Evolutionary conservation across 2,113 vertebrate species (phyloP).

Genomic region (Dolichotis patagonum): DNA sequence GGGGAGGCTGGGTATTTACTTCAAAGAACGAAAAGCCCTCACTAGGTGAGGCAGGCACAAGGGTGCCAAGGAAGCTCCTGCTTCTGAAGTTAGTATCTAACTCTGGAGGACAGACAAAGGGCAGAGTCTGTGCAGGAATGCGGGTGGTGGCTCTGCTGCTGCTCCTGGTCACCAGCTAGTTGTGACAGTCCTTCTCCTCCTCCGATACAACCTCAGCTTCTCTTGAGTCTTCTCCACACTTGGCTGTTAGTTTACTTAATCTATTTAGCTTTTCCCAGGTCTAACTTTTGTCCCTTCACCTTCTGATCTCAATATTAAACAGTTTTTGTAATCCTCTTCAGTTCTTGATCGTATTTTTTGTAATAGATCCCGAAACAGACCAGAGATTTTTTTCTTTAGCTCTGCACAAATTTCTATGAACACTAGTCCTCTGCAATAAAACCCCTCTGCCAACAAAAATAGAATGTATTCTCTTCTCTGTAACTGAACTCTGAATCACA

Average conservation of each 20-base stretch:
- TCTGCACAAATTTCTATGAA: not conserved
- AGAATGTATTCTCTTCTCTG: not conserved
- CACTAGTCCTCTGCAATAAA: slow-evolving; percentile 1
- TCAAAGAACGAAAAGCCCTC: not conserved
- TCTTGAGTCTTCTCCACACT: not conserved
- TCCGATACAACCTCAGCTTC: not conserved
- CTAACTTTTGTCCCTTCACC: not conserved
- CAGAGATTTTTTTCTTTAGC: not conserved
- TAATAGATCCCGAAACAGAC: not conserved
- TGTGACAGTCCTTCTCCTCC: not conserved
- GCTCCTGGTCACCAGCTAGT: not conserved
- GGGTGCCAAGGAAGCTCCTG: not conserved
- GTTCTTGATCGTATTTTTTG: not conserved
- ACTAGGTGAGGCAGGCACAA: not conserved
- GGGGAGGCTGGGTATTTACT: not conserved
- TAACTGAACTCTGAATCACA: not conserved
- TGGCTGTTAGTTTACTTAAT: not conserved
- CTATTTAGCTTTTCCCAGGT: not conserved
- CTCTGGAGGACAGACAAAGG: not conserved
- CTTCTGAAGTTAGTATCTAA: too few species aligned
- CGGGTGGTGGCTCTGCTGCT: not conserved
- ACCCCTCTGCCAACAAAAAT: not conserved
- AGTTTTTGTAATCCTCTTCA: not conserved
- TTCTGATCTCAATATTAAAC: not conserved
- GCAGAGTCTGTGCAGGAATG: not conserved